Conservation (phyloP, 2,888 invertebrate genomes). For the Drosophila infuscata region DNA sequence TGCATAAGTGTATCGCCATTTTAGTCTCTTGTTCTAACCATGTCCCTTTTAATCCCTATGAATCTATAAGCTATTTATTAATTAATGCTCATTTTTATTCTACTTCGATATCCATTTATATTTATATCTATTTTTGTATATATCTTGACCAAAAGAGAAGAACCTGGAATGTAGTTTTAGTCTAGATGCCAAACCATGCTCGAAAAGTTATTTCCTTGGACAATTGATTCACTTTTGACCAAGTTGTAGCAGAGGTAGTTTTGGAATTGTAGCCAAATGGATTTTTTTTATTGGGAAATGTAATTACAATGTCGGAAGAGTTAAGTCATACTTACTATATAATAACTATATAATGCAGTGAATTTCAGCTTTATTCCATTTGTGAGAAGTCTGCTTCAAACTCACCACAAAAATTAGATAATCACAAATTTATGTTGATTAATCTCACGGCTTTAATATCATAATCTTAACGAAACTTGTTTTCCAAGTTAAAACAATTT, state of each 20-base stretch:
- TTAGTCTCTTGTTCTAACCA: background rate
- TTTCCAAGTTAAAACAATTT: background rate
- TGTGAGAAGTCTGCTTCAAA: background rate
- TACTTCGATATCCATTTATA: background rate
- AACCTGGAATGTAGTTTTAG: background rate
- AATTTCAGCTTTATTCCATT: background rate
- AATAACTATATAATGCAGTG: background rate
- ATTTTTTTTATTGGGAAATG: too few relatives aligned
- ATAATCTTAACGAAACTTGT: background rate
- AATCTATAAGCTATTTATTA: background rate
- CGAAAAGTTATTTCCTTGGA: background rate
- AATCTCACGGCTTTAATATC: background rate
- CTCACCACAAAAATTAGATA: background rate
- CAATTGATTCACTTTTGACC: background rate
- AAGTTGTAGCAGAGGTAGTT: background rate
- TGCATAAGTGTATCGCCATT: background rate
- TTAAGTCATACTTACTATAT: background rate
- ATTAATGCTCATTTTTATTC: background rate
- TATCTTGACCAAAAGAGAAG: background rate
- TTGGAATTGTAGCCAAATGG: background rate
- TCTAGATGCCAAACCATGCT: background rate
- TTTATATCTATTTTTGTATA: background rate
- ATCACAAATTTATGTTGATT: background rate
- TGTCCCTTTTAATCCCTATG: background rate
- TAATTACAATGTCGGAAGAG: too few relatives aligned